Evolutionary conservation across 2,113 vertebrate genomes (phyloP), one percentile per base, ranked within the genome.

Genomic region (Deroptyus accipitrinus): DNA sequence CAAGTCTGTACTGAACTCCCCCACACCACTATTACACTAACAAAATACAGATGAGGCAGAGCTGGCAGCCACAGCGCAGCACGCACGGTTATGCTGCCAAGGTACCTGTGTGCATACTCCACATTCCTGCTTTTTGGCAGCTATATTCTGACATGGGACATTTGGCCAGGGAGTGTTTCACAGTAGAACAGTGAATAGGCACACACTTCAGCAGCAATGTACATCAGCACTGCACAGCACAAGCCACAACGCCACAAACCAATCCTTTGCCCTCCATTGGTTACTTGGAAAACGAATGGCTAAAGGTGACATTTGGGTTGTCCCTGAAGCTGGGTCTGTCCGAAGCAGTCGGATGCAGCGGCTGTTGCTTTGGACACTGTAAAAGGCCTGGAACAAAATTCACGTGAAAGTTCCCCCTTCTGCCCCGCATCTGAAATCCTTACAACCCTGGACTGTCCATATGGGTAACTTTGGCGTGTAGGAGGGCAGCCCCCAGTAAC

Each of bases 311-410:
- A 3, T 7, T 17, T 3, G 49, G 24, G 73, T 55, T 10, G 23
- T 49, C 66, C 48, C 22, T 23, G 30, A n/a, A 11, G 11, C 31
- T 0, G 52, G 31, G 18, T 5, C 5, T 2, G 0, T 10, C 6
- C 37, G 69, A 49, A 49, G 39, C 31, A 6, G 5, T 5, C 0
- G 0, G 17, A 10, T 33, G 74, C 37, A 68, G 52, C 0, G 0
- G 0, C 5, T 20, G 30, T 24, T 8, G 6, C 9, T 64, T 81
- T 12, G n/a, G 48, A n/a, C 6, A 3, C 42, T 9, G n/a, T 1
- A 3, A 17, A 42, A 78, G 15, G 2, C 44, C 59, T 9, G 48
- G 3, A n/a, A 52, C 1, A 19, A 17, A 31, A 82, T 23, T 0
- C 0, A 2, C 3, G 3, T 0, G 17, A 30, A 35, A 81, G 22